Conservation (phyloP, 2,797 vertebrate genomes). For the Linurgus olivaceus region DNA sequence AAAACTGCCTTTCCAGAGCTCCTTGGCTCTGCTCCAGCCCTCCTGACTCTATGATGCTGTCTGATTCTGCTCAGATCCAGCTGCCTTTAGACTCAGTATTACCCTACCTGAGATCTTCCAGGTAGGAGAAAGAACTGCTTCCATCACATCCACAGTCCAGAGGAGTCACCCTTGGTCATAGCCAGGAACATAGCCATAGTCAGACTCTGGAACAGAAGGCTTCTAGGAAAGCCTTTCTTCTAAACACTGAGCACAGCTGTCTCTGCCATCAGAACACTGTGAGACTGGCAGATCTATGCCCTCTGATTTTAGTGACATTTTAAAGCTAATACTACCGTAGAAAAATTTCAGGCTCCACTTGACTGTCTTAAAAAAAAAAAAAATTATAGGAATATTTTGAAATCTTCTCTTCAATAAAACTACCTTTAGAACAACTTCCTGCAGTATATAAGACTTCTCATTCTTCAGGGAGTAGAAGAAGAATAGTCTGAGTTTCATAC, state of each 20-base stretch:
- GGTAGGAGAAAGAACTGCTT: background rate
- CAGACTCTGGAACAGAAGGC: background rate
- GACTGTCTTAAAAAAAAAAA: slow-evolving; percentile 26
- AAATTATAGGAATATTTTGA: slow-evolving; percentile 37
- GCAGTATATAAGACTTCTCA: background rate
- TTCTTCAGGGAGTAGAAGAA: background rate
- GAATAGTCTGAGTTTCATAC: background rate
- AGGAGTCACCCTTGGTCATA: background rate
- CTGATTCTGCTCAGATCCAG: background rate
- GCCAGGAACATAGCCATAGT: too few species aligned
- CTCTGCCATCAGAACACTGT: background rate
- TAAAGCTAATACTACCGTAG: slow-evolving; percentile 1
- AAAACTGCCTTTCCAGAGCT: background rate
- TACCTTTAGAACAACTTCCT: slow-evolving; percentile 3
- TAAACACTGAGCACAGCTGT: background rate
- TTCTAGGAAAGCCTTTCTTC: background rate
- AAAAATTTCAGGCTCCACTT: slow-evolving; percentile 15
- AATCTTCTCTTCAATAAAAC: slow-evolving; percentile 27
- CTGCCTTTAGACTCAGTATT: background rate
- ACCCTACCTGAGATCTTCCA: background rate
- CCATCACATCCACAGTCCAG: background rate
- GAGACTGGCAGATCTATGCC: slow-evolving; percentile 42
- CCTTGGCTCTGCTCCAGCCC: background rate
- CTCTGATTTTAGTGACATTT: slow-evolving; percentile 57
- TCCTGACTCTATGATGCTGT: accelerated